phyloP scores from a whole-genome alignment of 2,888 invertebrate species.

The Myathropa florea region DNA sequence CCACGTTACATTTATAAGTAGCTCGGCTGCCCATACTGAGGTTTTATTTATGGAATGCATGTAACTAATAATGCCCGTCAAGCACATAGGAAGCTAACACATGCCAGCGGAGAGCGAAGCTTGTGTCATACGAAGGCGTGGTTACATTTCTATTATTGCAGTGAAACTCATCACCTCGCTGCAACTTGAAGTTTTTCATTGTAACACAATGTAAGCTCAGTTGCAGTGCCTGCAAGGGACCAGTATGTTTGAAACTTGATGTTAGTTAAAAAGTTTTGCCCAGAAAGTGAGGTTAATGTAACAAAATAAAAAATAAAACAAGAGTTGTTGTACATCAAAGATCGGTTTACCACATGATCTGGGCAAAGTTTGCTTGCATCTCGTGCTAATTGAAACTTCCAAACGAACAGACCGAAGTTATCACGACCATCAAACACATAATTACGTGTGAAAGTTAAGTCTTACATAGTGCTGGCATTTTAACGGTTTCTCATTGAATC shows the following conservation, averaged over 20 bases:
- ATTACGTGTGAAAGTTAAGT: background rate
- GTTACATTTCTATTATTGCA: background rate
- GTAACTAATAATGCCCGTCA: slow-evolving; percentile 13
- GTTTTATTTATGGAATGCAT: slow-evolving; percentile 28
- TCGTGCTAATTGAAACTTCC: background rate
- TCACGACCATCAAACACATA: background rate
- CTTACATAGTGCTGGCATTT: background rate
- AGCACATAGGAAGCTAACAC: slow-evolving; percentile 20
- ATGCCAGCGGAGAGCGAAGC: background rate
- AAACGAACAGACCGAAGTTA: too few relatives aligned
- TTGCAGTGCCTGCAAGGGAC: background rate
- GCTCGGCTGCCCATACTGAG: background rate
- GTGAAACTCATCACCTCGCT: background rate
- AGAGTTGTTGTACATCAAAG: too few relatives aligned
- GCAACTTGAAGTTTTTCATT: too few relatives aligned
- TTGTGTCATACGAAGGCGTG: background rate
- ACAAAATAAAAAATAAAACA: background rate
- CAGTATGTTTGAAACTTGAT: background rate
- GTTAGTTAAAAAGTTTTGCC: background rate
- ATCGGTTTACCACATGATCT: too few relatives aligned
- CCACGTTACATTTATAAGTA: background rate
- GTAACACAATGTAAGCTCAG: too few relatives aligned
- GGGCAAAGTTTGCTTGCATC: background rate
- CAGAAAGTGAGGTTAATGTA: background rate
- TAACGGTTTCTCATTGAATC: background rate